Evolutionary conservation across 2,797 vertebrate species (phyloP).

Genomic region (Catamblyrhynchus diadema): DNA sequence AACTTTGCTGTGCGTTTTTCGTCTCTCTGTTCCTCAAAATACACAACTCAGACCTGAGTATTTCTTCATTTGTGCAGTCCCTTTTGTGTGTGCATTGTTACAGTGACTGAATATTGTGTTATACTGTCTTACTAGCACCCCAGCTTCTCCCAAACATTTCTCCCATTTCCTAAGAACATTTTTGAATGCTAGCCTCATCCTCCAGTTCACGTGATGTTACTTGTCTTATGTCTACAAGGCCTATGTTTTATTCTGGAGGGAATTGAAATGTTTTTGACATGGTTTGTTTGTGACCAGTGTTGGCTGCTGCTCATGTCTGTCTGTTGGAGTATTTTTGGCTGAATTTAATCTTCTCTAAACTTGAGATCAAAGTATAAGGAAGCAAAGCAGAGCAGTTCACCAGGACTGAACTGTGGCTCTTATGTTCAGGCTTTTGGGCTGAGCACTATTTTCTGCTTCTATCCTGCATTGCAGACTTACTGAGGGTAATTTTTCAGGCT

Average conservation of each 20-base stretch:
- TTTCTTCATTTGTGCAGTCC: not conserved
- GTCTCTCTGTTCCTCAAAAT: not conserved
- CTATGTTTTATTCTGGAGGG: not conserved
- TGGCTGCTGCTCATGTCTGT: not conserved
- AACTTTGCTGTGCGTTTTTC: not conserved
- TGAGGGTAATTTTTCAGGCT: not conserved
- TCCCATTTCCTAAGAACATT: not conserved
- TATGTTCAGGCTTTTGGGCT: not conserved
- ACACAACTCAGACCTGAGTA: not conserved
- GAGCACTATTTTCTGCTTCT: not conserved
- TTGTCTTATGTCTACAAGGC: not conserved
- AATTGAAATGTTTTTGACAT: not conserved
- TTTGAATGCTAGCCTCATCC: not conserved
- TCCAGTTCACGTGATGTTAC: fast-evolving
- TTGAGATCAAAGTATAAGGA: not conserved
- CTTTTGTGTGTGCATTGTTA: fast-evolving
- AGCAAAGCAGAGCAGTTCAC: not conserved
- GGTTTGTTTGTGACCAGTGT: not conserved
- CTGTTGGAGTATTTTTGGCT: not conserved
- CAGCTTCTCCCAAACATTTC: not conserved
- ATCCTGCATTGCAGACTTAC: not conserved
- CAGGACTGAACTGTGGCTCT: not conserved
- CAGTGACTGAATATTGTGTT: not conserved
- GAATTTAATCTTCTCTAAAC: not conserved
- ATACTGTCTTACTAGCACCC: not conserved